These are phyloP conservation scores for Thalpophila matura DNA, from an alignment of 2,888 invertebrate genomes.

Conservation along the genomic window DNA sequence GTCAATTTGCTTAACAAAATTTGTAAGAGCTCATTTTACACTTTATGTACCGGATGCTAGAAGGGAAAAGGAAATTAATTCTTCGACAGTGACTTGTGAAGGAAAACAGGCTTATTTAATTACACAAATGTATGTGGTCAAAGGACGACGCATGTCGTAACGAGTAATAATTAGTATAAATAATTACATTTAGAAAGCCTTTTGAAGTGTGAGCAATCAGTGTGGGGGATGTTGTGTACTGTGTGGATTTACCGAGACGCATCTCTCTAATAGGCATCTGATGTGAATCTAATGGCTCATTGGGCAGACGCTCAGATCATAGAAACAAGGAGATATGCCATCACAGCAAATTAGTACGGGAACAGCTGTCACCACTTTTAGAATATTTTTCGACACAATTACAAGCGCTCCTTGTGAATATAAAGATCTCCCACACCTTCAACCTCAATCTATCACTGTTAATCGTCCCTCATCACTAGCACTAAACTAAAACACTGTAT, in stretches of 20 bases:
- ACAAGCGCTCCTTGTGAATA: too few relatives aligned
- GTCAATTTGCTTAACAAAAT: conserved; percentile 53
- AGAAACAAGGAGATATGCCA: too few relatives aligned
- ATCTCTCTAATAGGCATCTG: conserved; percentile 35
- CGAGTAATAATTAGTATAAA: conserved; percentile 35
- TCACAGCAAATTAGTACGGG: too few relatives aligned
- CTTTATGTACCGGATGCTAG: conserved; percentile 8
- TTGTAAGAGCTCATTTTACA: conserved; percentile 31
- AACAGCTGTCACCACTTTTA: too few relatives aligned
- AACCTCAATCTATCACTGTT: too few relatives aligned
- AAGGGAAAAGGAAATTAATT: conserved; percentile 29
- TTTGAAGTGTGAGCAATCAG: conserved; percentile 44
- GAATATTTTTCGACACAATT: too few relatives aligned
- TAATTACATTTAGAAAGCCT: conserved; percentile 41
- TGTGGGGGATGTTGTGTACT: conserved; percentile 1
- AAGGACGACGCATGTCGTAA: conserved; percentile 26
- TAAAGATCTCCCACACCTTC: too few relatives aligned
- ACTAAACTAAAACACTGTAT: too few relatives aligned
- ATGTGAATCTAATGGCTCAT: conserved; percentile 40
- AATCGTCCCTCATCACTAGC: too few relatives aligned
- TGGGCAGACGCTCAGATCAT: conserved; percentile 13
- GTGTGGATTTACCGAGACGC: conserved; percentile 17
- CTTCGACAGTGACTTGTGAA: conserved; percentile 12
- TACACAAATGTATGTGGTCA: conserved; percentile 38
- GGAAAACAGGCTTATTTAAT: conserved; percentile 38